Base-by-base conservation (phyloP, 2,113 vertebrate genomes). In the Hypomesus transpacificus region DNA sequence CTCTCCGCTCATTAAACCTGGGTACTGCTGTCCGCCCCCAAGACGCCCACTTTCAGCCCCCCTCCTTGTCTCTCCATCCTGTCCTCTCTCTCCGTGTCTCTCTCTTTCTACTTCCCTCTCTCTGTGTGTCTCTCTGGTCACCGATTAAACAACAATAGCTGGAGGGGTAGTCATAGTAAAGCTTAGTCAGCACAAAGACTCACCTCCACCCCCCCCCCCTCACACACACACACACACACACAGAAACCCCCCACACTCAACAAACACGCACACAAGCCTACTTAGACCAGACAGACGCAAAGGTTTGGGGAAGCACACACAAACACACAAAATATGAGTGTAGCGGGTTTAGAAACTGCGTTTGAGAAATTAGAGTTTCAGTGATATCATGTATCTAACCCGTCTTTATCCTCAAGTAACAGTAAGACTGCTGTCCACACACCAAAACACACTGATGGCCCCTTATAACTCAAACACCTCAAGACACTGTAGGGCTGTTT, bases 1-100 rank as follows among this genome's bases (percentile, higher is more conserved):
- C 75, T 70, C 84, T 84, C 58, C 82, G 76, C 81, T 81, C 78
- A 83, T 89, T 80, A 88, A 88, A 74, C 73, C 51, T 53, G 34
- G 50, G 67, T 60, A 46, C 39, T 46, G 39, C 39, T 9, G 39
- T 46, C 5, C 39, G 6, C 39, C 39, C 39, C 7, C 5, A 46
- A 46, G 39, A 46, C 39, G 13, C 9, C 39, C 39, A 7, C 39
- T 46, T 9, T 13, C 39, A 18, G 3, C 54, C 17, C n/a, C 31
- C 18, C 34, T 65, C 69, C 69, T 81, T 74, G 71, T 77, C 31
- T 77, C 58, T 76, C 69, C 67, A 74, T 73, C 66, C 76, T 78
- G 76, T 79, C 57, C 75, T 46, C 18, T 65, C 21, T 14, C 18
- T 20, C n/a, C 73, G 50, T 24, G 16, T 31, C 69, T 71, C 16